Percentiles rank a stretch among this genome's conserved stretches.
Conservation (phyloP, 2,888 invertebrate genomes). For the Spilarctia lutea region DNA sequence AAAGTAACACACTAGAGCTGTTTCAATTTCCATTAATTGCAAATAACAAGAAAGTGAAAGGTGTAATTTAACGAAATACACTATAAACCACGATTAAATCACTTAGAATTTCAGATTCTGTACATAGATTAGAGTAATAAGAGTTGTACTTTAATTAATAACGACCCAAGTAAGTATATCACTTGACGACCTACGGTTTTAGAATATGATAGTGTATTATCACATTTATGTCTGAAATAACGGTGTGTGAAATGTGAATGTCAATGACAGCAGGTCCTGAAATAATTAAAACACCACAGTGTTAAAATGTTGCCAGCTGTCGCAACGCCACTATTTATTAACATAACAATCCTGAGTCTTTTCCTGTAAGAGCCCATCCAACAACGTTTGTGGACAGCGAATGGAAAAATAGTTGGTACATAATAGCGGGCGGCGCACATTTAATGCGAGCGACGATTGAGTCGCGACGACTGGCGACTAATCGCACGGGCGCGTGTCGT, state of each 20-base stretch:
- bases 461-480: conserved; percentile 26
- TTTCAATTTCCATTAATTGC: background rate
- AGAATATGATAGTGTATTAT: background rate
- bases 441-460: conserved; percentile 9
- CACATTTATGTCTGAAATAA: background rate
- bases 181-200: too few relatives aligned
- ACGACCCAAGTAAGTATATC: background rate
- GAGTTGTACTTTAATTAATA: background rate
- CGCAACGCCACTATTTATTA: conserved; percentile 15
- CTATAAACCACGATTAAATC: background rate
- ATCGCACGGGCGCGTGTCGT: conserved; percentile 18
- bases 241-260: background rate
- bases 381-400: conserved; percentile 13
- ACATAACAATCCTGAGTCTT: conserved; percentile 10
- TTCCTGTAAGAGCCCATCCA: conserved; percentile 11
- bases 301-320: conserved; percentile 17
- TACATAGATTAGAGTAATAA: background rate
- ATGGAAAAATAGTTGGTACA: conserved; percentile 11
- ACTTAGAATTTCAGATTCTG: background rate
- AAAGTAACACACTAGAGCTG: background rate
- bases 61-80: background rate
- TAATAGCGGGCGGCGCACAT: background rate
- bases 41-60: background rate
- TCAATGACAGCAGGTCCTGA: conserved; percentile 1
- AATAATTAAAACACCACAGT: background rate